These are phyloP conservation scores for Ciconia maguari DNA, from an alignment of 2,113 vertebrate genomes.

Conservation along the genomic window DNA sequence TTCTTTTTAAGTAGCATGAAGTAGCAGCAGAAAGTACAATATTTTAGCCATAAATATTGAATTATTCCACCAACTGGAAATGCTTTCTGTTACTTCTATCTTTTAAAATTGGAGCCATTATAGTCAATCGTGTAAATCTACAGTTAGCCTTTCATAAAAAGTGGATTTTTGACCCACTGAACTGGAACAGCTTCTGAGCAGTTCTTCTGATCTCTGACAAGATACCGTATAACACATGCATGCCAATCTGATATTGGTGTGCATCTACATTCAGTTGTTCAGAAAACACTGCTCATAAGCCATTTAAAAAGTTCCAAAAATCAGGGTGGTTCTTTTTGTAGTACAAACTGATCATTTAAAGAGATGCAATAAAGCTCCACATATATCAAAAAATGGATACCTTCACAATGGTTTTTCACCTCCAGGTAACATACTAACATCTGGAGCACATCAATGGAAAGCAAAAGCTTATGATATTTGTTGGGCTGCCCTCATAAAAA, in stretches of 20 bases:
- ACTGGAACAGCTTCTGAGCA: slow-evolving; percentile 59
- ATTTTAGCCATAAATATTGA: slow-evolving; percentile 56
- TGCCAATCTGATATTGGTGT: not conserved
- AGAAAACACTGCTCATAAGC: not conserved
- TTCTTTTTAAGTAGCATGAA: slow-evolving; percentile 46
- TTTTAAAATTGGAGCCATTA: slow-evolving; percentile 75
- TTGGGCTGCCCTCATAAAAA: not conserved
- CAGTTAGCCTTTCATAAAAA: slow-evolving; percentile 60
- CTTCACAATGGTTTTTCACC: not conserved
- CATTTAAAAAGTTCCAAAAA: not conserved
- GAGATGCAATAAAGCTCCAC: not conserved
- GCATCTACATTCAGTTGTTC: not conserved
- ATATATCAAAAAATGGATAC: not conserved
- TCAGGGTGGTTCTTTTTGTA: not conserved
- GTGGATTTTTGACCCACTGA: slow-evolving; percentile 72
- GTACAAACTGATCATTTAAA: not conserved
- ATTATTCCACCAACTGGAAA: slow-evolving; percentile 68
- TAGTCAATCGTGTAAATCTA: slow-evolving; percentile 71
- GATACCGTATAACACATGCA: not conserved
- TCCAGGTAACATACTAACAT: not conserved
- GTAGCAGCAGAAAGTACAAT: slow-evolving; percentile 59
- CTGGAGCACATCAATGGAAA: not conserved
- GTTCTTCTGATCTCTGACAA: slow-evolving; percentile 42
- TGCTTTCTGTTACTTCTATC: slow-evolving; percentile 63
- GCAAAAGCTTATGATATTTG: not conserved